These are phyloP conservation scores for Psittacula cyanocephala DNA, from an alignment of 2,113 vertebrate genomes.

Conservation along the genomic window DNA sequence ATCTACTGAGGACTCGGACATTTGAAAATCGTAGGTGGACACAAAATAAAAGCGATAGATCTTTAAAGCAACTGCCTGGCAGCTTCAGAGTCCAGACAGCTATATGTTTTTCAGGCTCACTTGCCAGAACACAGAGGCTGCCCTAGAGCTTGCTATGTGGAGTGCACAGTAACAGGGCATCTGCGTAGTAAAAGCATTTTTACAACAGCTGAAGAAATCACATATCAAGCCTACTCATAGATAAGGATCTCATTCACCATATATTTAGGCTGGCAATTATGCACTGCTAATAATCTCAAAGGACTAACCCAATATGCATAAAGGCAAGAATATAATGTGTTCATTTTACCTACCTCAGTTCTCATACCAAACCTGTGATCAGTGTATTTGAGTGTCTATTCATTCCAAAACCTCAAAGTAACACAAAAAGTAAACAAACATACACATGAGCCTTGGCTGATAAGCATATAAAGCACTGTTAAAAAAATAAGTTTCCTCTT, in stretches of 20 bases:
- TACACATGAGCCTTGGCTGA: neutral
- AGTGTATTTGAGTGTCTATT: neutral
- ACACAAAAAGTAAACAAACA: neutral
- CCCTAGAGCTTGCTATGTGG: neutral
- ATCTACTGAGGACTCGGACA: neutral
- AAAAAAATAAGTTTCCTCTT: neutral
- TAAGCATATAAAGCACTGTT: neutral
- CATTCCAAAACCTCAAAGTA: neutral
- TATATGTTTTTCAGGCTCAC: neutral
- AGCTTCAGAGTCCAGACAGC: neutral
- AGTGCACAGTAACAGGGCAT: neutral
- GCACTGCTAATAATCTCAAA: neutral
- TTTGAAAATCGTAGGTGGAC: neutral
- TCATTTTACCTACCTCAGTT: neutral
- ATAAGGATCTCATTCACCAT: neutral
- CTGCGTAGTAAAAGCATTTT: neutral
- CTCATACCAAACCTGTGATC: neutral
- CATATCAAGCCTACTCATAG: neutral
- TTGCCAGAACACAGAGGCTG: neutral
- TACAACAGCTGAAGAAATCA: neutral
- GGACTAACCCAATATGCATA: neutral
- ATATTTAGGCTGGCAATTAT: neutral
- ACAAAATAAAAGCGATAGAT: neutral
- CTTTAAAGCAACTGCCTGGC: neutral
- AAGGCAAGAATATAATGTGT: neutral